Percentiles rank a stretch among this genome's conserved stretches.
These are phyloP conservation scores for Oryzias melastigma DNA, from an alignment of 2,113 vertebrate species.

Conservation along the genomic window DNA sequence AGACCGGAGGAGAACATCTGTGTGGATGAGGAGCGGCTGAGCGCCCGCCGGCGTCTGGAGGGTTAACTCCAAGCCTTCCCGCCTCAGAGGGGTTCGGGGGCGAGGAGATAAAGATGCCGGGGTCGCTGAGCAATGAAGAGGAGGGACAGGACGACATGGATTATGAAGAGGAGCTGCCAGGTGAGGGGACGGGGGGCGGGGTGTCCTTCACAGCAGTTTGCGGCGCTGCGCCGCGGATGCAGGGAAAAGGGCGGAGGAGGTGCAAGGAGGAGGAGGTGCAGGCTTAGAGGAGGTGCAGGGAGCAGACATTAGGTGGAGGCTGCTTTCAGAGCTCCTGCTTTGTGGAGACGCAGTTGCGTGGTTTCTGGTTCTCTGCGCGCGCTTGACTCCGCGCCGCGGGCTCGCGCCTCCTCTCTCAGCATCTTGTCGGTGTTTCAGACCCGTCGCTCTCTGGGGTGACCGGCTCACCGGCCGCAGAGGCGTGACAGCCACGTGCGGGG, in stretches of 20 bases:
- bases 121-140: constrained; percentile 85
- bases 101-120: constrained; percentile 84
- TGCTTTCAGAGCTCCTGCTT: background rate
- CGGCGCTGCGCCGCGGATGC: constrained; percentile 78
- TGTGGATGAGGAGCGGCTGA: constrained; percentile 54
- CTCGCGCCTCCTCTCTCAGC: too few relatives aligned
- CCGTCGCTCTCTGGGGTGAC: too few relatives aligned
- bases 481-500: constrained; percentile 72
- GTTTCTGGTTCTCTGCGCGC: background rate
- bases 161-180: constrained; percentile 85
- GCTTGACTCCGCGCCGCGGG: too few relatives aligned
- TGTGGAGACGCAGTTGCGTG: constrained; percentile 35
- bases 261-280: constrained; percentile 32
- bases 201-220: constrained; percentile 75
- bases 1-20: constrained; percentile 1
- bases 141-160: constrained; percentile 84
- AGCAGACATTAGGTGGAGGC: constrained; percentile 37
- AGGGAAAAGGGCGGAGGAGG: constrained; percentile 75
- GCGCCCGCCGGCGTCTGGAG: constrained; percentile 68
- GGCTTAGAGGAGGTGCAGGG: constrained; percentile 59
- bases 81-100: constrained; percentile 71
- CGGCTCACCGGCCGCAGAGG: constrained; percentile 46
- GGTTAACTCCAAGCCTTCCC: constrained; percentile 79
- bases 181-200: constrained; percentile 76
- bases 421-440: too few relatives aligned